Evolutionary conservation across 2,888 invertebrate species (phyloP), one percentile per base, ranked within the genome.

Genomic region (Caenorhabditis panamensis): DNA sequence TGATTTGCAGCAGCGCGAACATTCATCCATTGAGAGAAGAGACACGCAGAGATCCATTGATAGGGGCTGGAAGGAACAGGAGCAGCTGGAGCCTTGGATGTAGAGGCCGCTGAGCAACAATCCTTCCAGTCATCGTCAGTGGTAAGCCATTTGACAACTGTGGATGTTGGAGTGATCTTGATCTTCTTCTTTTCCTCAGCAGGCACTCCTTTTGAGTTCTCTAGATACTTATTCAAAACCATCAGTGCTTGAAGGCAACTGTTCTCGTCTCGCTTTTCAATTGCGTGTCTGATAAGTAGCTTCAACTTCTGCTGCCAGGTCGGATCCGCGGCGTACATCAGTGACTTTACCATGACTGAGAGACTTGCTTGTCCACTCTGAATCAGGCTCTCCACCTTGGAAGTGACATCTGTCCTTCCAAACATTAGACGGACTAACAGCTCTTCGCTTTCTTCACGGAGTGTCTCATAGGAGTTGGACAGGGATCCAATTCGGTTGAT

Each of bases 231-330:
- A 47, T 81, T 82, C 58, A 84, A 58, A 5, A 84, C 66, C 53
- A 54, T 68, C 37, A 84, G 22, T 1, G 79, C 76, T 22, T 66
- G 78, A 8, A 82, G 61, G 18, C 47, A 62, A 58, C 47, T 69
- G 44, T 73, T 76, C 63, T 81, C 79, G 44, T 81, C 79, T 4
- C 36, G 16, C 18, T 69, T 68, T 6, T 77, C 66, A 13, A 82
- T 72, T 1, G 81, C 81, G 18, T 64, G 49, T 36, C 58, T 37
- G 18, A 85, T 26, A 18, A 85, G 37, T 5, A 66, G n/a, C 26
- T 83, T 80, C 51, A 85, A 31, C 53, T 85, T 85, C 44, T 69
- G 63, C 51, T 85, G 81, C 85, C 85, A 85, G 11, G 78, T 75
- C 9, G 75, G 59, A 75, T 85, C 85, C 2, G 76, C 68, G 8